Conservation (phyloP, 2,888 invertebrate genomes). For the Amblyteles armatorius region DNA sequence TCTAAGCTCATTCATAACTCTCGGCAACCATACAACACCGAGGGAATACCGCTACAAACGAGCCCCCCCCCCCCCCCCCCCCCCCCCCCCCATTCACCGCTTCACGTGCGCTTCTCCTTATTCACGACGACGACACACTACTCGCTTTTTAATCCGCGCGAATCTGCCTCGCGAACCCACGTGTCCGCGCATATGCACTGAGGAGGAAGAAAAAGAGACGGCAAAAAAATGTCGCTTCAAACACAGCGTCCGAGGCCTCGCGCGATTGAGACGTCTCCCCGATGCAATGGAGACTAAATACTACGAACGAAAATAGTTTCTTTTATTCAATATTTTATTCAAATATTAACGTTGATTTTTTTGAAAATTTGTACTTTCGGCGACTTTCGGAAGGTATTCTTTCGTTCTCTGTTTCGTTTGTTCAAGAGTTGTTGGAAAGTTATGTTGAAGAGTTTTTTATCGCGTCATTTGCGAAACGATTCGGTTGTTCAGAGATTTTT, state of each 20-base stretch:
- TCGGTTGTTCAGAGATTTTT: not conserved
- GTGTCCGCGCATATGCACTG: slow-evolving; percentile 8
- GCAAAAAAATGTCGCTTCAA: not conserved
- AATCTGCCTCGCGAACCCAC: slow-evolving; percentile 32
- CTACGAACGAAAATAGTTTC: not conserved
- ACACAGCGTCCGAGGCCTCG: not conserved
- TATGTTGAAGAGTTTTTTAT: not conserved
- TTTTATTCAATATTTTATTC: not conserved
- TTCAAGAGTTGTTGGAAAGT: not conserved
- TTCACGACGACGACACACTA: slow-evolving; percentile 22
- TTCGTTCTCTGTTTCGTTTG: not conserved
- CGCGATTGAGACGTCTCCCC: not conserved
- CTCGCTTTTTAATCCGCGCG: slow-evolving; percentile 59
- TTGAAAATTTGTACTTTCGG: too few species aligned
- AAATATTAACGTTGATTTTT: not conserved
- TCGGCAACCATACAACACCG: slow-evolving; percentile 56
- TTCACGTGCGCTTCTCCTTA: slow-evolving; percentile 49
- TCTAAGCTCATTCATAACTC: slow-evolving; percentile 78
- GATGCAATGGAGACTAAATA: too few species aligned
- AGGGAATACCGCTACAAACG: slow-evolving; percentile 43
- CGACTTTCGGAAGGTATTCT: too few species aligned
- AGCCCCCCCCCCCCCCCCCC: slow-evolving; percentile 57
- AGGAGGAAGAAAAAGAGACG: not conserved
- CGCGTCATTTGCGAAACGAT: not conserved
- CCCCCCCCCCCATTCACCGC: slow-evolving; percentile 64